These are phyloP conservation scores for Pygmarrhopalites habei DNA, from an alignment of 1,140 invertebrate species.

Conservation along the genomic window DNA sequence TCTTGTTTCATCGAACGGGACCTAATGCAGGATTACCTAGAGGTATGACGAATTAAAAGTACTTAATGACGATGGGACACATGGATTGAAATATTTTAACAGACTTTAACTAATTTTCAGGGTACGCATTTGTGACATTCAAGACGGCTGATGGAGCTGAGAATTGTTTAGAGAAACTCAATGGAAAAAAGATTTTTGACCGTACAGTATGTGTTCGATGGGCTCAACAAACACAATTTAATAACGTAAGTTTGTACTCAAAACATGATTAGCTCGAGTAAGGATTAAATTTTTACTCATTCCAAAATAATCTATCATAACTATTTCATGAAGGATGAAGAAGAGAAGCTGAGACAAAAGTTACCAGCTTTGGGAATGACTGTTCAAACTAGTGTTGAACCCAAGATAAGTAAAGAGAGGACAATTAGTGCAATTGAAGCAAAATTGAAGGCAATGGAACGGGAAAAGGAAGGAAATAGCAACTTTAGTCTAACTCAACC, in stretches of 20 bases:
- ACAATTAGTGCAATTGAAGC: slow-evolving; percentile 45
- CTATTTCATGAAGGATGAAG: slow-evolving; percentile 33
- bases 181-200: slow-evolving; percentile 45
- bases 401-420: slow-evolving; percentile 33
- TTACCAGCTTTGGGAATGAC: slow-evolving; percentile 36
- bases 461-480: slow-evolving; percentile 12
- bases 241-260: no score
- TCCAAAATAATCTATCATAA: not conserved
- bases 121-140: slow-evolving; percentile 52
- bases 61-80: no score
- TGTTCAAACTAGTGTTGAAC: slow-evolving; percentile 4
- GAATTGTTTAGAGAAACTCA: slow-evolving; percentile 40
- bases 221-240: slow-evolving; percentile 38
- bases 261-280: slow-evolving; percentile 40
- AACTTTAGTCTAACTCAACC: slow-evolving; percentile 7
- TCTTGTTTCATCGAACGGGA: slow-evolving; percentile 50
- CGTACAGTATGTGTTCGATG: slow-evolving; percentile 40
- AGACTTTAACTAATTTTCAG: no score
- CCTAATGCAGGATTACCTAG: slow-evolving; percentile 48
- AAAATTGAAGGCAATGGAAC: slow-evolving; percentile 43
- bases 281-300: not conserved
- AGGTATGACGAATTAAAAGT: no score
- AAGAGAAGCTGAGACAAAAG: slow-evolving; percentile 33
- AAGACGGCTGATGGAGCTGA: slow-evolving; percentile 41
- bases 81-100: no score